Conservation (phyloP, 2,797 vertebrate species). For the Poecilia wingei region DNA sequence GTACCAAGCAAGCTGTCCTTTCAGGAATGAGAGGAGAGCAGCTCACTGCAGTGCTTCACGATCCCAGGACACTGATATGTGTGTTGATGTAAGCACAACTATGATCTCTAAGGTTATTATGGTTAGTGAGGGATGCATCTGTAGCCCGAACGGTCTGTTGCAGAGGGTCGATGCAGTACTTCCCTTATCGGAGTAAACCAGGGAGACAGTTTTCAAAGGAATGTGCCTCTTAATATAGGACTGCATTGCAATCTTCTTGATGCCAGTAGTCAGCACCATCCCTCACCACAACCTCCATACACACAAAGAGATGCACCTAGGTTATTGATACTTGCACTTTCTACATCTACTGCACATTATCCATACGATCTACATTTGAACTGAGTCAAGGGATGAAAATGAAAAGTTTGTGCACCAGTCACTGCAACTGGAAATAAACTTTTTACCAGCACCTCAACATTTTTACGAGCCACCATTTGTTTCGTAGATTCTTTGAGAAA, state of each 20-base stretch:
- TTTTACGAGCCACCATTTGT: background rate
- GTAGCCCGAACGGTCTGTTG: constrained; percentile 22
- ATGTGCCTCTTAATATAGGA: constrained; percentile 50
- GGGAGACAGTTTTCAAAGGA: constrained; percentile 27
- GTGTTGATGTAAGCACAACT: constrained; percentile 69
- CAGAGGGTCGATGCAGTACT: constrained; percentile 38
- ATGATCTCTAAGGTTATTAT: constrained; percentile 55
- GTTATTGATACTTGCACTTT: constrained; percentile 8
- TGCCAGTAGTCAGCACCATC: constrained; percentile 18
- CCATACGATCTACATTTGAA: background rate
- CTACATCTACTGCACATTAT: constrained; percentile 31
- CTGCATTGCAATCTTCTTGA: constrained; percentile 5
- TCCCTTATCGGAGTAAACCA: constrained; percentile 17
- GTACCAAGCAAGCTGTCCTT: constrained; percentile 36
- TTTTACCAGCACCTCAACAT: background rate
- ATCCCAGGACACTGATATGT: constrained; percentile 67
- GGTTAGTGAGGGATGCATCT: constrained; percentile 37
- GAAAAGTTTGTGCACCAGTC: background rate
- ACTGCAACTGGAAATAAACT: background rate
- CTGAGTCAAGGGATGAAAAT: background rate
- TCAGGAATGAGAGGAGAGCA: constrained; percentile 28
- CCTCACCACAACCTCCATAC: constrained; percentile 20
- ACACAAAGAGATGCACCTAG: constrained; percentile 7
- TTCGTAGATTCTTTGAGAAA: background rate
- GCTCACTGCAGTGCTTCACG: constrained; percentile 64